Base-by-base conservation (phyloP, 1,140 invertebrate species). In the Temnothorax nylanderi region DNA sequence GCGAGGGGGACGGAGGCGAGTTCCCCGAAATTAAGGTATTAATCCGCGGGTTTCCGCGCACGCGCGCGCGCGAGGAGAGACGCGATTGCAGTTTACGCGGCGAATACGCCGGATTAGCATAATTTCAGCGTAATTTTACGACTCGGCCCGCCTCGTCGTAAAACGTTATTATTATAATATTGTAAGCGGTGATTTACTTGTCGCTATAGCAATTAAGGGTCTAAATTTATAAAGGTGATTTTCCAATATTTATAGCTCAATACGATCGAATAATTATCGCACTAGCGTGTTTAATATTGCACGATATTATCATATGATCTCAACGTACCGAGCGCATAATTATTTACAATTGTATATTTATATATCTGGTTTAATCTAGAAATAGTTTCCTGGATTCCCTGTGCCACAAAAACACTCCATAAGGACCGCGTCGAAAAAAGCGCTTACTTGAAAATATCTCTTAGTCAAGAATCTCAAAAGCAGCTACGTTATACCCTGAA, bases 111-210 rank as follows among this genome's bases (percentile, higher is more conserved):
- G 80, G 80, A 84, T 84, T 74, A 84, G 44, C 80, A 84, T 84
- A 84, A 84, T 84, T 84, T 75, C 41, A 56, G 41, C 32, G 80
- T 75, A 75, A 84, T 67, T 84, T 84, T 84, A 84, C 80, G 80
- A 84, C 54, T 74, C 69, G 44, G 41, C 32, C 58, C 58, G n/a
- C 18, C 67, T 37, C 64, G 34, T 41, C 78, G 78, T 84, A 74
- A 84, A 84, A 34, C 58, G 41, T 84, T 60, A 71, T 84, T 84
- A 75, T 84, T 75, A 84, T 84, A 84, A 84, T 84, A 84, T 75
- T 75, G 69, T 84, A 84, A 84, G 41, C 80, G 54, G 26, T 60
- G 58, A 84, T 84, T 74, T 44, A 26, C 69, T 75, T 49, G 80
- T 74, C 67, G 49, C 49, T 44, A 26, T 72, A 18, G 80, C 80